Conservation (phyloP, 2,113 vertebrate species). For the Dendrocopos noguchii region DNA sequence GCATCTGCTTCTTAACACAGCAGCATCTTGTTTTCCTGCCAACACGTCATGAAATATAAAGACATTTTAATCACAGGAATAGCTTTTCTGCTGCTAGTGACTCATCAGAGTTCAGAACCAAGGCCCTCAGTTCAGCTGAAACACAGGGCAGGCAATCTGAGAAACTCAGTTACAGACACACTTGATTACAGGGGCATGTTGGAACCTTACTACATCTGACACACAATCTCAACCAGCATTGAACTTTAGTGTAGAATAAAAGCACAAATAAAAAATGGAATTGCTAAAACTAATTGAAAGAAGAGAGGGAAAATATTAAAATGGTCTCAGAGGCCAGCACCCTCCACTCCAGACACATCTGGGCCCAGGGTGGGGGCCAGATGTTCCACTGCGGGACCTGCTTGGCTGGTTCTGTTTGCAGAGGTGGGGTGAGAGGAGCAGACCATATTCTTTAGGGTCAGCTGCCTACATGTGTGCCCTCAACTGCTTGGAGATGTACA, state of each 20-base stretch:
- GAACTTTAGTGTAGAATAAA: neutral
- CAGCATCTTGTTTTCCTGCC: slow-evolving; percentile 12
- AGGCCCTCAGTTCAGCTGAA: neutral
- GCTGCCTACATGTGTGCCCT: rapidly evolving
- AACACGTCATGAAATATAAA: neutral
- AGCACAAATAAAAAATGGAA: neutral
- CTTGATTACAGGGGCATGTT: neutral
- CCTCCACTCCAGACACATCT: neutral
- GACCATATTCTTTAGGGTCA: rapidly evolving
- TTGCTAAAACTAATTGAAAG: neutral
- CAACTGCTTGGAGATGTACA: rapidly evolving
- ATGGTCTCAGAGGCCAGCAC: neutral
- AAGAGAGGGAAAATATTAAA: neutral
- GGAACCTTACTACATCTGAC: neutral
- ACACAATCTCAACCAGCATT: neutral
- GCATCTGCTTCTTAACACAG: slow-evolving; percentile 26
- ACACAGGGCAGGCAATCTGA: neutral
- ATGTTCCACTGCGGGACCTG: neutral
- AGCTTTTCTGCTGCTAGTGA: neutral
- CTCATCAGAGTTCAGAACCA: neutral
- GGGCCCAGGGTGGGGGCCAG: neutral
- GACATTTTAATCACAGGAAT: neutral
- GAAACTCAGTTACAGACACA: neutral
- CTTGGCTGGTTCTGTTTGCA: neutral
- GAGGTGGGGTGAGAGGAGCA: neutral